Base-by-base conservation (phyloP, 2,888 invertebrate species). In the Thysanoteuthis rhombus region DNA sequence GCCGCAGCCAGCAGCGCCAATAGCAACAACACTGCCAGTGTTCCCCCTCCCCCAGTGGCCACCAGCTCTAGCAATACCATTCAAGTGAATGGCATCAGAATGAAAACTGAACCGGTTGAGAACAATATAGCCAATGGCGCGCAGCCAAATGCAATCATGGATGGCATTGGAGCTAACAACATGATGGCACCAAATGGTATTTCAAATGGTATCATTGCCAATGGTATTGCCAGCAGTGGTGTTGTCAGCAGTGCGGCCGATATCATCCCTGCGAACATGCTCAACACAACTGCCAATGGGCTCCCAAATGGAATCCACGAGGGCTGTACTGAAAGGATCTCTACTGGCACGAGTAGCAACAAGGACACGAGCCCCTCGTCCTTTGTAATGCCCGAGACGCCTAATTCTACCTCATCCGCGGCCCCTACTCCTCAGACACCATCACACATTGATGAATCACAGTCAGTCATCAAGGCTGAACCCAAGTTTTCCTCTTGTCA, bases 1-100 rank as follows among this genome's bases (percentile, higher is more conserved):
- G 94, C 94, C 39, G 94, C 94, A 93, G 94, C 94, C 32, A 89
- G 58, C 93, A 92, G 58, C 93, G 75, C 93, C 93, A 94, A 94
- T 40, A 92, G 94, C 47, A 89, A 92, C 42, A 45, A 89, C 47
- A 52, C 92, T 38, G 90, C 40, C n/a, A 75, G 75, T 91, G 38
- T 47, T 40, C 39, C 90, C 90, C 93, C 94, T 45, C 93, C 93
- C 89, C 93, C 94, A n/a, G 42, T 89, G 38, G 42, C 93, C 90
- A 28, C 92, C 32, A 47, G 92, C 89, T 90, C 89, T 39, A 92
- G 92, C 52, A 93, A 42, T 40, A 40, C 75, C 93, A 90, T 93
- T 36, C 93, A 90, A 40, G 42, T 90, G 40, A 93, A 93, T 91
- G 92, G 93, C 89, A 93, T 91, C 93, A 92, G 92, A 40, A 93